These are phyloP conservation scores for Bombus waltoni DNA, from an alignment of 1,140 invertebrate species.

Conservation along the genomic window DNA sequence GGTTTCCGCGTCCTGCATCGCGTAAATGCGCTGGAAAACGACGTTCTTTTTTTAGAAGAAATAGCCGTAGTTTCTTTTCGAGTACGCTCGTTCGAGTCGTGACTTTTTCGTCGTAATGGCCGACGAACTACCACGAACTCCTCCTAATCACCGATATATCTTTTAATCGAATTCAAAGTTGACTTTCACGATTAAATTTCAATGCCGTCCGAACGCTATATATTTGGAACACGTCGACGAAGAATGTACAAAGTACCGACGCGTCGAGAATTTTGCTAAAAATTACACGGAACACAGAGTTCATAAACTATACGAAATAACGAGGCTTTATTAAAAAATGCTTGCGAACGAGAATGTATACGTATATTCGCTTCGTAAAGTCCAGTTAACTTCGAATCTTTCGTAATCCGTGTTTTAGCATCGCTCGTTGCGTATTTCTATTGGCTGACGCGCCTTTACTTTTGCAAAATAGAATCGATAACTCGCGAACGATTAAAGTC, in stretches of 20 bases:
- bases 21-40: background rate
- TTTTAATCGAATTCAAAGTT: background rate
- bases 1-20: conserved; percentile 3
- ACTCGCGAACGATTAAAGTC: background rate
- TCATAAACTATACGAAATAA: background rate
- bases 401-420: too few relatives aligned
- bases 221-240: background rate
- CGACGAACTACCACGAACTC: background rate
- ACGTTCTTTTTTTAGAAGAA: background rate
- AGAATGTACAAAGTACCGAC: background rate
- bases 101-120: background rate
- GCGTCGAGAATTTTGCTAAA: background rate
- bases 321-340: too few relatives aligned
- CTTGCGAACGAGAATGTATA: too few relatives aligned
- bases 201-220: too few relatives aligned
- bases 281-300: background rate
- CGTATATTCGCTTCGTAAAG: too few relatives aligned
- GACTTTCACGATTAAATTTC: background rate
- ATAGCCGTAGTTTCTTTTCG: background rate
- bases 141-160: background rate
- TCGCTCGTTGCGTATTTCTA: too few relatives aligned
- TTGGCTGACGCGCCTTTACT: too few relatives aligned
- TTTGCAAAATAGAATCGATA: background rate
- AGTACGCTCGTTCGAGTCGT: background rate
- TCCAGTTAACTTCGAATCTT: too few relatives aligned